A percentile compares a stretch with the other conserved stretches of the same genome.
phyloP scores from a whole-genome alignment of 2,888 invertebrate species.

The Ptychoptera contaminata region DNA sequence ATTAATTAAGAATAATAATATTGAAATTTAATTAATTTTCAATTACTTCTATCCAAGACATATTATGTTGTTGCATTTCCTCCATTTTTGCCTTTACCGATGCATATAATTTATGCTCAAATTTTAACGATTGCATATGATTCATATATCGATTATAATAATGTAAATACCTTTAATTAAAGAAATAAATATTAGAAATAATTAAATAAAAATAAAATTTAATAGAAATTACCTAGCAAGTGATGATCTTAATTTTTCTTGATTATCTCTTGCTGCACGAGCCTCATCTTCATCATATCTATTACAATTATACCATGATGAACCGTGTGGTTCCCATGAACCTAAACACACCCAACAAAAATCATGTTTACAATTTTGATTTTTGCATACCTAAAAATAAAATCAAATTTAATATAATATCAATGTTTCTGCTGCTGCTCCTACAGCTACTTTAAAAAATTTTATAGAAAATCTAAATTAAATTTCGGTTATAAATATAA shows the following conservation, averaged over 20 bases:
- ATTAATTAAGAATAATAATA: conserved; percentile 3
- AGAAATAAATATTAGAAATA: background rate
- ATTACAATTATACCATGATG: conserved; percentile 97
- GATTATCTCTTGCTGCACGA: conserved; percentile 88
- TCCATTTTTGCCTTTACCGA: conserved; percentile 97
- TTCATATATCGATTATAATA: conserved; percentile 99
- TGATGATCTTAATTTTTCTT: conserved; percentile 84
- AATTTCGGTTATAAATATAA: background rate
- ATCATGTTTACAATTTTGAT: conserved; percentile 92
- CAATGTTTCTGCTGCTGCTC: too few relatives aligned
- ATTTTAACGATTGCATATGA: conserved; percentile 95
- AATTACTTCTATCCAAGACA: conserved; percentile 95
- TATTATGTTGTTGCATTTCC: conserved; percentile 98
- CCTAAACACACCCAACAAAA: conserved; percentile 99
- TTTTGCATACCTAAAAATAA: conserved; percentile 57
- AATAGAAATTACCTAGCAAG: conserved; percentile 63
- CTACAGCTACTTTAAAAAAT: too few relatives aligned
- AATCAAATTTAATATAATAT: background rate
- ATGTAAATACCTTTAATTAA: conserved; percentile 68
- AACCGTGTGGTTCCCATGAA: conserved; percentile 97
- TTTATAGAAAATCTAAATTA: too few relatives aligned
- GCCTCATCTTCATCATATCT: conserved; percentile 95
- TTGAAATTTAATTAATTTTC: too few relatives aligned
- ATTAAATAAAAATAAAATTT: background rate
- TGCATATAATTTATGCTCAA: conserved; percentile 93